phyloP scores from a whole-genome alignment of 2,888 invertebrate species.

The Dolomedes plantarius region DNA sequence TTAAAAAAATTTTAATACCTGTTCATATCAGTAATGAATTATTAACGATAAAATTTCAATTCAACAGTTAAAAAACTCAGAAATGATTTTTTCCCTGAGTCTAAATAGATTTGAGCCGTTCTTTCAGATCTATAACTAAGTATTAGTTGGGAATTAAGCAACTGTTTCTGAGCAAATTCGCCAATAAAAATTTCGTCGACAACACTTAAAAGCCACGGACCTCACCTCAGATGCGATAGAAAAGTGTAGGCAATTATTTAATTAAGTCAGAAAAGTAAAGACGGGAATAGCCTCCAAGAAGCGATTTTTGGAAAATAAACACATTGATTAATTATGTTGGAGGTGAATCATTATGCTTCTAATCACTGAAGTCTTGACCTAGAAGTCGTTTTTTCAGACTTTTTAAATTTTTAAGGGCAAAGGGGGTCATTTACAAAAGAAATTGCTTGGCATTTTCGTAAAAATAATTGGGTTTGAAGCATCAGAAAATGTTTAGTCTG shows the following conservation, averaged over 20 bases:
- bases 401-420: not conserved
- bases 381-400: conserved; percentile 1
- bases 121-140: not conserved
- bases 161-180: not conserved
- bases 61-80: too few relatives aligned
- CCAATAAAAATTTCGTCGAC: not conserved
- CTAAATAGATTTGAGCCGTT: too few relatives aligned
- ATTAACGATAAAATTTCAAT: too few relatives aligned
- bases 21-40: too few relatives aligned
- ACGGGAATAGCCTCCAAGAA: conserved; percentile 5
- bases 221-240: conserved; percentile 6
- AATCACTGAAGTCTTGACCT: conserved; percentile 17
- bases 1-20: too few relatives aligned
- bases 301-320: conserved; percentile 18
- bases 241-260: conserved; percentile 28
- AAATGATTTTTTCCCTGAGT: too few relatives aligned
- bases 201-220: conserved; percentile 3
- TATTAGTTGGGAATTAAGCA: conserved; percentile 6
- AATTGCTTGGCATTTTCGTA: too few relatives aligned
- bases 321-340: conserved; percentile 27
- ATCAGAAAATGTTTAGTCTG: too few relatives aligned
- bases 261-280: conserved; percentile 22
- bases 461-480: too few relatives aligned
- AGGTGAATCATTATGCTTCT: conserved; percentile 7
- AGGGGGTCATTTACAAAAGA: conserved; percentile 1